Percentiles rank a stretch among this genome's conserved stretches.
Evolutionary conservation across 2,113 vertebrate species (phyloP).

Genomic region (Hiodon alosoides): DNA sequence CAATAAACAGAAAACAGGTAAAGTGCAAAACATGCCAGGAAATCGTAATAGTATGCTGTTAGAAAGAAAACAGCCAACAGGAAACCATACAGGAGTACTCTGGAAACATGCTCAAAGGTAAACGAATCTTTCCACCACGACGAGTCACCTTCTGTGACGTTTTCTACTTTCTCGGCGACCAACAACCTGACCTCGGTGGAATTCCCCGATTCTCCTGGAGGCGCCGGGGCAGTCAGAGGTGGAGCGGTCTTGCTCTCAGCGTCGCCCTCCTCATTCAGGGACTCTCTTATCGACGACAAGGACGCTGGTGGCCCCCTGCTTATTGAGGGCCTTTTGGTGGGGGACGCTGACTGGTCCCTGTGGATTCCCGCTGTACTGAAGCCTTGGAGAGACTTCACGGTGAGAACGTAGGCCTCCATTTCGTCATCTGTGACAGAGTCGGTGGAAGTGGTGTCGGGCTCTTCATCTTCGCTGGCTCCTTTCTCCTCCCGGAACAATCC

Average conservation of each 20-base stretch:
- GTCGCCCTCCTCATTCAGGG: slow-evolving; percentile 15
- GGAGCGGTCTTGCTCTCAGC: slow-evolving; percentile 39
- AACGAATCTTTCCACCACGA: slow-evolving; percentile 47
- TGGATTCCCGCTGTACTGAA: slow-evolving; percentile 23
- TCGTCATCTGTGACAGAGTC: slow-evolving; percentile 59
- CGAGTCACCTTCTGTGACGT: slow-evolving; percentile 32
- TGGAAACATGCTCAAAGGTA: slow-evolving; percentile 56
- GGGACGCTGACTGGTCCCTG: neutral
- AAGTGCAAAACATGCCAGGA: slow-evolving; percentile 73
- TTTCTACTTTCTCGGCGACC: slow-evolving; percentile 37
- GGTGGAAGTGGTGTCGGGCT: slow-evolving; percentile 32
- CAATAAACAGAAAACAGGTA: slow-evolving; percentile 79
- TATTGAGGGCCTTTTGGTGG: slow-evolving; percentile 34
- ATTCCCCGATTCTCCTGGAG: neutral
- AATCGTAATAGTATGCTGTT: slow-evolving; percentile 72
- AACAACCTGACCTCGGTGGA: slow-evolving; percentile 15
- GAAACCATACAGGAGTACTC: slow-evolving; percentile 64
- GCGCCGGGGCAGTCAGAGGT: neutral
- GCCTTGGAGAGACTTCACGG: slow-evolving; percentile 47
- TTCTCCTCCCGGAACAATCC: neutral
- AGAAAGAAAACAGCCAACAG: slow-evolving; percentile 74
- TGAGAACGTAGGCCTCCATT: slow-evolving; percentile 59
- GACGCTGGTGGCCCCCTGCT: slow-evolving; percentile 33
- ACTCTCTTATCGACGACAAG: slow-evolving; percentile 52
- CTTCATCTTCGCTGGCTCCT: neutral